A percentile compares a stretch with the other conserved stretches of the same genome.
These are phyloP conservation scores for Blastobasis adustella DNA, from an alignment of 2,888 invertebrate genomes.

Conservation along the genomic window DNA sequence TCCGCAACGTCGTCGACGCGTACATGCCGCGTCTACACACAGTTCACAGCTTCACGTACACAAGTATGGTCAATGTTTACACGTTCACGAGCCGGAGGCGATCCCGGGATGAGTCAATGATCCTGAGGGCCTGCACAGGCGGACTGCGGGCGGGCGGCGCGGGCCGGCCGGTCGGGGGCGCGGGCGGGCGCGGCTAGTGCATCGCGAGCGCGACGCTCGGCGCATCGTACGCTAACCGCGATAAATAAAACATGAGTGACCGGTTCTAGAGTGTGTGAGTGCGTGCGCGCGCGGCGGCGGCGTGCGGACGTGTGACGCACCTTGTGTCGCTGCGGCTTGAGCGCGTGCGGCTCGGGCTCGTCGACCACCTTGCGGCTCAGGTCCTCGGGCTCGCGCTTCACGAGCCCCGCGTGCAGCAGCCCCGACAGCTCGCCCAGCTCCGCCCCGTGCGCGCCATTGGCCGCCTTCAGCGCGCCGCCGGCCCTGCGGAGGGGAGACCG, in stretches of 20 bases:
- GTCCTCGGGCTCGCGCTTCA: constrained; percentile 89
- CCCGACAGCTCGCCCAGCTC: constrained; percentile 78
- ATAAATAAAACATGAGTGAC: constrained; percentile 74
- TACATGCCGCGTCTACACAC: constrained; percentile 69
- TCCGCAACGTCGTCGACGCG: constrained; percentile 77
- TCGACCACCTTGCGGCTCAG: constrained; percentile 81
- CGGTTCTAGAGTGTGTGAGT: constrained; percentile 66
- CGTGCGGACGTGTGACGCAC: constrained; percentile 75
- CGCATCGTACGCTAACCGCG: constrained; percentile 76
- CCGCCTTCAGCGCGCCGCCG: constrained; percentile 75
- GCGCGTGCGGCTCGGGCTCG: constrained; percentile 75
- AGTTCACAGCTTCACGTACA: constrained; percentile 70
- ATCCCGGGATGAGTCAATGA: constrained; percentile 33
- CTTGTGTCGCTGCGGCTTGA: constrained; percentile 78
- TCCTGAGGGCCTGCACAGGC: constrained; percentile 64
- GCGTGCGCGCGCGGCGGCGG: constrained; percentile 73
- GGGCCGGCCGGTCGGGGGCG: constrained; percentile 74
- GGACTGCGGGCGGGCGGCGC: constrained; percentile 76
- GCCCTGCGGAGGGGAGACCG: constrained; percentile 78
- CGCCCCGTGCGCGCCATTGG: constrained; percentile 81
- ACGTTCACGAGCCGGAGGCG: constrained; percentile 48
- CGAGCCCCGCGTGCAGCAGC: constrained; percentile 79
- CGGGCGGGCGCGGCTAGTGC: constrained; percentile 75
- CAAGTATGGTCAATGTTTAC: constrained; percentile 46
- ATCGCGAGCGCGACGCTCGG: constrained; percentile 73